These are phyloP conservation scores for Zaprionus lachaisei DNA, from an alignment of 1,140 invertebrate genomes.

Conservation along the genomic window DNA sequence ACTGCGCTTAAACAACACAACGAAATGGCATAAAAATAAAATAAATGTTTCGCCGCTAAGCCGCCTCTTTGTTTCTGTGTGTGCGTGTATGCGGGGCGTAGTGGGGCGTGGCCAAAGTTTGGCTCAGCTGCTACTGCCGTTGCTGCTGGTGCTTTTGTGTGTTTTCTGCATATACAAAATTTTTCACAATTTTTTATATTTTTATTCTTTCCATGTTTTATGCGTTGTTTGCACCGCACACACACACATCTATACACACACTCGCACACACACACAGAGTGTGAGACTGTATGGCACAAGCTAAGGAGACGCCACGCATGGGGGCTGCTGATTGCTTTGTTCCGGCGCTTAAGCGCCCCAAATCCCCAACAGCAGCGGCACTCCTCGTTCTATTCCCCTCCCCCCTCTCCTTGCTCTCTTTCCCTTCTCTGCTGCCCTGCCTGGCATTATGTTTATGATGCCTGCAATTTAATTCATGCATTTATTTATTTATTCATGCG, in stretches of 20 bases:
- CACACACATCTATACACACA: not conserved
- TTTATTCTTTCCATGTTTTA: slow-evolving; percentile 41
- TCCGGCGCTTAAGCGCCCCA: slow-evolving; percentile 71
- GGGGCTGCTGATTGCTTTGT: slow-evolving; percentile 74
- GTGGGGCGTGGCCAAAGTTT: slow-evolving; percentile 38
- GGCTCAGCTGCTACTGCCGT: slow-evolving; percentile 19
- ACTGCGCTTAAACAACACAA: slow-evolving; percentile 50
- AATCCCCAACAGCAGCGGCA: slow-evolving; percentile 35
- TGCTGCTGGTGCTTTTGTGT: slow-evolving; percentile 23
- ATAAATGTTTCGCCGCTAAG: slow-evolving; percentile 48
- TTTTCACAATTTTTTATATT: slow-evolving; percentile 21
- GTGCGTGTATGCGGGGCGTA: slow-evolving; percentile 19
- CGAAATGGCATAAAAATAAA: slow-evolving; percentile 57
- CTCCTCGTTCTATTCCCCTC: not conserved
- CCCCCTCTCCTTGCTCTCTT: not conserved
- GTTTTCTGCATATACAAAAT: slow-evolving; percentile 30
- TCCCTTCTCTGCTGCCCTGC: not conserved
- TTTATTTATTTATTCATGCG: slow-evolving; percentile 46
- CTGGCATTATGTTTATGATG: slow-evolving; percentile 45
- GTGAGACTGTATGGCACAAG: not conserved
- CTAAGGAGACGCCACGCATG: slow-evolving; percentile 54
- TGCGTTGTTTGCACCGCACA: slow-evolving; percentile 18
- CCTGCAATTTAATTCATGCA: slow-evolving; percentile 45
- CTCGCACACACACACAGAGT: not conserved
- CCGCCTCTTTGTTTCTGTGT: slow-evolving; percentile 41